Base-by-base conservation (phyloP, 1,140 invertebrate species). In the Meteorus sp. region DNA sequence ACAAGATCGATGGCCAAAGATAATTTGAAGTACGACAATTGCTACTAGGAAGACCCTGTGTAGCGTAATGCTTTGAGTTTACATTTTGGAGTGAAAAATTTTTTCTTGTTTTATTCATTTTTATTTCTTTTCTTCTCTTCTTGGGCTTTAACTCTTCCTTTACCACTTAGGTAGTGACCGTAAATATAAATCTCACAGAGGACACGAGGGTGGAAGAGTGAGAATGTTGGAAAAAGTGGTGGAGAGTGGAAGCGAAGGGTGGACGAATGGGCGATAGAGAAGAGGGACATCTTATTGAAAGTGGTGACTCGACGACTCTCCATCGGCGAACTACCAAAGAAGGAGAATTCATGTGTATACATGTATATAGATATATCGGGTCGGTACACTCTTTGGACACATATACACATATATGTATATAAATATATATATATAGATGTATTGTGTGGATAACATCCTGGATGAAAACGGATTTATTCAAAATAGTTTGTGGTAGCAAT, bases 1-100 rank as follows among this genome's bases (percentile, higher is more conserved):
- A 29, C 6, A 45, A 47, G 54, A 56, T 56, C 54, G 54, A 56
- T 56, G 39, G 41, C 19, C 31, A 25, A 27, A 56, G 54, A 44
- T 31, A 44, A 47, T 56, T 45, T 31, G 39, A 17, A 44, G 47
- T 29, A 56, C 43, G 23, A 45, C 54, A 56, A 45, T 47, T 45
- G 41, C 43, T 39, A 39, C 27, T 9, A 29, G 27, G n/a, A n/a
- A n/a, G n/a, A n/a, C n/a, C n/a, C n/a, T n/a, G n/a, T n/a, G n/a
- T n/a, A n/a, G n/a, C n/a, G n/a, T n/a, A n/a, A n/a, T n/a, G n/a
- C n/a, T n/a, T n/a, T n/a, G n/a, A n/a, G n/a, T n/a, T 19, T 47
- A 47, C 44, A 22, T 47, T 47, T 47, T 11, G 19, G 44, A n/a
- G n/a, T n/a, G n/a, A n/a, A n/a, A n/a, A n/a, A n/a, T n/a, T n/a